Percentiles rank a stretch among this genome's conserved stretches.
phyloP scores from a whole-genome alignment of 2,113 vertebrate species.

The Sigmodon hispidus region DNA sequence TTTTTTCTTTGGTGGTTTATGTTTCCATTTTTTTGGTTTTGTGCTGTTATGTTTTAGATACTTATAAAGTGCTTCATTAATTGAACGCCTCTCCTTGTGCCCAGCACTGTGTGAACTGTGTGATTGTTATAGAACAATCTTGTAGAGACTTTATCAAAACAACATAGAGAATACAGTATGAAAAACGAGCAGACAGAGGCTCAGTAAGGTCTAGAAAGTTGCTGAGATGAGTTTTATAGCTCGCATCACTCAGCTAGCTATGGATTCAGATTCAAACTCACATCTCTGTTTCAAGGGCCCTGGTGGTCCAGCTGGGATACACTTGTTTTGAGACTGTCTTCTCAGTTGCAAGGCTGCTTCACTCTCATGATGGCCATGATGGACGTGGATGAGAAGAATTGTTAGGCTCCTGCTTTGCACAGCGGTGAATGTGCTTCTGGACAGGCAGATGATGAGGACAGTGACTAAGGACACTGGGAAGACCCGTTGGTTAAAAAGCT shows the following conservation, averaged over 20 bases:
- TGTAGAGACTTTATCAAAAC: not conserved
- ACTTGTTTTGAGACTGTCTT: not conserved
- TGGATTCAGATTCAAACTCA: not conserved
- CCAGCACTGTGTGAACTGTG: not conserved
- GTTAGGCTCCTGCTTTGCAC: not conserved
- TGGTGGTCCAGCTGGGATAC: not conserved
- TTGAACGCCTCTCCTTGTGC: not conserved
- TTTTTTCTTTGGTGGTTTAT: constrained; percentile 28
- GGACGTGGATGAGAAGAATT: not conserved
- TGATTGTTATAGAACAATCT: not conserved
- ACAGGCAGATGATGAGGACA: not conserved
- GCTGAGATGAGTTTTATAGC: not conserved
- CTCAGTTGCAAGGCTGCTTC: not conserved
- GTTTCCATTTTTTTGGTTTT: constrained; percentile 18
- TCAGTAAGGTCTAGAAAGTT: not conserved
- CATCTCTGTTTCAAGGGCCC: not conserved
- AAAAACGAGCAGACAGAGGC: not conserved
- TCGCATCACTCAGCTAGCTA: not conserved
- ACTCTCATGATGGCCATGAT: rapidly evolving
- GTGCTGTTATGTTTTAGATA: not conserved
- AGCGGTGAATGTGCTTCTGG: not conserved
- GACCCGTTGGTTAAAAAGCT: not conserved
- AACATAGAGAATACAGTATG: not conserved
- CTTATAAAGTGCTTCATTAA: not conserved
- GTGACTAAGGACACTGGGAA: not conserved